Evolutionary conservation across 2,797 vertebrate genomes (phyloP).

Genomic region (Gymnothorax javanicus): DNA sequence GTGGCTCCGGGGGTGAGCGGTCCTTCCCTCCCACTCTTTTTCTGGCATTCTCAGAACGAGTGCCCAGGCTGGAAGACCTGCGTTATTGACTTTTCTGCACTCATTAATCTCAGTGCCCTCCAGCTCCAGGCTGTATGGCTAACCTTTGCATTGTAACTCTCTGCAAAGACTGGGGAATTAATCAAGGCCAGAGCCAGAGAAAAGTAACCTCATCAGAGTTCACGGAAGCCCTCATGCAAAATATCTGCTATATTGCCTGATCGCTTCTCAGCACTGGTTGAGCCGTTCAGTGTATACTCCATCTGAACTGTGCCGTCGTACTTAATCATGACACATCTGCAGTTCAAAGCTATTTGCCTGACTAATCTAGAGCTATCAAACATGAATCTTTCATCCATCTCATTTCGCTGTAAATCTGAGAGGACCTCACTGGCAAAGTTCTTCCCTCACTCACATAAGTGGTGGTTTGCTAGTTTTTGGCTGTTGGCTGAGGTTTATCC

Average conservation of each 20-base stretch:
- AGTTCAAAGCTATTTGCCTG: background rate
- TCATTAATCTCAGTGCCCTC: constrained; percentile 26
- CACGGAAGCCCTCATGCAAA: background rate
- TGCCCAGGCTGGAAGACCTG: background rate
- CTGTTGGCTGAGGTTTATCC: background rate
- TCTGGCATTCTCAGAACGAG: background rate
- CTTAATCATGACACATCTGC: background rate
- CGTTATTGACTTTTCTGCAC: constrained; percentile 15
- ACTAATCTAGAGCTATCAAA: background rate
- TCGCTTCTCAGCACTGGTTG: background rate
- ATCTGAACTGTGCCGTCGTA: background rate
- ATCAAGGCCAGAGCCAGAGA: constrained; percentile 8
- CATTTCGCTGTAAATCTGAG: background rate
- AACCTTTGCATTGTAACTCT: constrained; percentile 15
- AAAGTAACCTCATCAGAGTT: constrained; percentile 1
- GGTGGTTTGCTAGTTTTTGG: background rate
- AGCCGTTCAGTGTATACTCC: background rate
- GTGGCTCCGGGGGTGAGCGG: background rate
- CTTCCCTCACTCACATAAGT: background rate
- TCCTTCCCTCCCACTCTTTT: background rate
- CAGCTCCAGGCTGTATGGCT: background rate
- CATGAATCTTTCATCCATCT: background rate
- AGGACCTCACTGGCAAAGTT: background rate
- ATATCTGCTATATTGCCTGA: background rate
- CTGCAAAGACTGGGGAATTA: background rate